Evolutionary conservation across 1,140 invertebrate species (phyloP), one percentile per base, ranked within the genome.

Genomic region (Penaeus chinensis): DNA sequence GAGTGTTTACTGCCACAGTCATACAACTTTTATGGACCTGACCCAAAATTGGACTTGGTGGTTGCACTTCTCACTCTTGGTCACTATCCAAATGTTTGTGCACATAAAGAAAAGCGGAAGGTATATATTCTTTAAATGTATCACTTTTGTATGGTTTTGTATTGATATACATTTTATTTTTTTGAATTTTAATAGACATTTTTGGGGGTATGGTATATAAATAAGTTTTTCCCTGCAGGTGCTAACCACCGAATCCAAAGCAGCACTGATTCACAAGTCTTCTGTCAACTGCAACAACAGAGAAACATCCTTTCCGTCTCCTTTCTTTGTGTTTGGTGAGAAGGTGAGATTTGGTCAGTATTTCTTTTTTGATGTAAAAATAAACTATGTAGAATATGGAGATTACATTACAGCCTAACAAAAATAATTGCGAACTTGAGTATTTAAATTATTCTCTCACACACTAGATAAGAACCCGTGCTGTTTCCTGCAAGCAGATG

Each of bases 311-410:
- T 99, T 99, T 91, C 96, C 96, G 0, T 98, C 96, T 86, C 98
- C 98, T 7, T 97, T 99, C 91, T 99, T 99, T 92, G 96, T 99
- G 62, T 99, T 99, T 92, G 98, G 98, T 4, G 98, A 99, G 93
- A 99, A 99, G 93, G 89, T 88, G 61, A 74, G 84, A 37, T 5
- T 8, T 37, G 20, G 18, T 95, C 95, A 92, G 24, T 16, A 27
- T 27, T 74, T 74, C 11, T 10, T 16, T 74, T 27, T 74, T 18
- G 13, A 27, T 37, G 69, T 74, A 47, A 16, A 79, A 10, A 47
- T 47, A 18, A 11, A 8, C 11, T 79, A 24, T 54, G 77, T 37
- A n/a, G 3, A 54, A 32, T 78, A 54, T 27, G 13, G 37, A 74
- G 1, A 13, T 2, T 74, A 5, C 37, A 74, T 74, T 37, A 37